phyloP scores from a whole-genome alignment of 2,888 invertebrate genomes.

The Drosophila setosimentum region DNA sequence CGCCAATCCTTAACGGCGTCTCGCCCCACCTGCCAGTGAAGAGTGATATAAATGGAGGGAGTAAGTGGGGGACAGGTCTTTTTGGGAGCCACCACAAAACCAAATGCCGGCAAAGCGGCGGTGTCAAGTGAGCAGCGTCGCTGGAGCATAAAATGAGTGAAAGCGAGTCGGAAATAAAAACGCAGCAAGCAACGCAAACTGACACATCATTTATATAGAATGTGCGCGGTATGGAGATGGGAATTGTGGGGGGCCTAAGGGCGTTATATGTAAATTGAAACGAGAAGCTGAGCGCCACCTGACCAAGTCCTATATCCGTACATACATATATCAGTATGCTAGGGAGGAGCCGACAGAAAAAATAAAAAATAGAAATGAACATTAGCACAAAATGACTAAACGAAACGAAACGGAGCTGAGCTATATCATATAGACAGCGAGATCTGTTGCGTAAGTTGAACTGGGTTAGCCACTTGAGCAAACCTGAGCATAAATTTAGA shows the following conservation, averaged over 20 bases:
- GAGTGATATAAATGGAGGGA: neutral
- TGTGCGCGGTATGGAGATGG: neutral
- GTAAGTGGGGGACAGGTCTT: constrained; percentile 5
- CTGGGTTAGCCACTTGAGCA: constrained; percentile 46
- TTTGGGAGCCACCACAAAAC: constrained; percentile 50
- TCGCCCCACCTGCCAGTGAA: constrained; percentile 30
- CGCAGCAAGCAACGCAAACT: constrained; percentile 77
- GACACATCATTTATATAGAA: constrained; percentile 81
- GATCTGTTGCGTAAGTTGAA: constrained; percentile 37
- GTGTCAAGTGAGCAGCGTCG: constrained; percentile 64
- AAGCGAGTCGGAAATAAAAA: constrained; percentile 71
- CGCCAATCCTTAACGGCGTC: constrained; percentile 43
- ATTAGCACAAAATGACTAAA: constrained; percentile 68
- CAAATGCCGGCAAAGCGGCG: constrained; percentile 61
- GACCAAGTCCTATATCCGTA: constrained; percentile 51
- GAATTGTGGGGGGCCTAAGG: neutral
- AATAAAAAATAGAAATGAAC: constrained; percentile 46
- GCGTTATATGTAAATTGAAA: constrained; percentile 80
- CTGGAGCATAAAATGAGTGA: constrained; percentile 75
- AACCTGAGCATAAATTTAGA: constrained; percentile 6
- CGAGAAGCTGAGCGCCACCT: constrained; percentile 60
- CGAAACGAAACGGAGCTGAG: constrained; percentile 17
- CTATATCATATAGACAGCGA: constrained; percentile 17
- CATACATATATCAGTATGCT: constrained; percentile 12
- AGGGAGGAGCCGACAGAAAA: neutral